Conservation (phyloP, 2,113 vertebrate species). For the Macrotis lagotis region DNA sequence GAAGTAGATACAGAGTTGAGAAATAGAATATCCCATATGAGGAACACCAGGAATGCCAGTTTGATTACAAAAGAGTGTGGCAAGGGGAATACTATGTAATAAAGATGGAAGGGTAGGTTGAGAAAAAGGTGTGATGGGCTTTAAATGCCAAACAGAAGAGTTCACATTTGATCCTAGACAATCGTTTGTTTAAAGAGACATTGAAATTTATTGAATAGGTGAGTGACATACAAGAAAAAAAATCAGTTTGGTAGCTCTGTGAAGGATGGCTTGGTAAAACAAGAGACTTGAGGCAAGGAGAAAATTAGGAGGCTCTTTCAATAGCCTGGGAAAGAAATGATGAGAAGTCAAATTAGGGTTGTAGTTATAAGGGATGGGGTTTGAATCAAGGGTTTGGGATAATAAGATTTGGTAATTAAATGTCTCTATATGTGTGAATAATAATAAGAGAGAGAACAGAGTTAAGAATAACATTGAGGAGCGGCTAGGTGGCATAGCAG, state of each 20-base stretch:
- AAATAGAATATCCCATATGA: no score
- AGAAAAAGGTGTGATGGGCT: background rate
- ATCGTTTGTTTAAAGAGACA: background rate
- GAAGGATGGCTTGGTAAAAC: background rate
- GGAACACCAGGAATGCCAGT: background rate
- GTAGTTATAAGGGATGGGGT: background rate
- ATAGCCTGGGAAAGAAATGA: background rate
- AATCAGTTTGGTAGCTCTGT: background rate
- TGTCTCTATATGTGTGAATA: background rate
- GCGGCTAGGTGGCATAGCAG: no score
- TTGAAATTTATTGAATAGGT: background rate
- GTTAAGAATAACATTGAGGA: background rate
- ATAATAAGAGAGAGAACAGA: background rate
- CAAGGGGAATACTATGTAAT: background rate
- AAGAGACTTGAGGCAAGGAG: background rate
- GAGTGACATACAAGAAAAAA: background rate
- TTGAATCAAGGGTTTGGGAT: background rate
- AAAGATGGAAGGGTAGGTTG: background rate
- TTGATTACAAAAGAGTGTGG: background rate
- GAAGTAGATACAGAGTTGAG: background rate
- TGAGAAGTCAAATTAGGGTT: background rate
- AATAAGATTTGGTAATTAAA: background rate
- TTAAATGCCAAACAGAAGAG: background rate
- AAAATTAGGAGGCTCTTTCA: background rate
- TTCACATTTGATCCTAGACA: background rate